Evolutionary conservation across 2,888 invertebrate species (phyloP), one percentile per base, ranked within the genome.

Genomic region (Drosophila pseudotakahashii): DNA sequence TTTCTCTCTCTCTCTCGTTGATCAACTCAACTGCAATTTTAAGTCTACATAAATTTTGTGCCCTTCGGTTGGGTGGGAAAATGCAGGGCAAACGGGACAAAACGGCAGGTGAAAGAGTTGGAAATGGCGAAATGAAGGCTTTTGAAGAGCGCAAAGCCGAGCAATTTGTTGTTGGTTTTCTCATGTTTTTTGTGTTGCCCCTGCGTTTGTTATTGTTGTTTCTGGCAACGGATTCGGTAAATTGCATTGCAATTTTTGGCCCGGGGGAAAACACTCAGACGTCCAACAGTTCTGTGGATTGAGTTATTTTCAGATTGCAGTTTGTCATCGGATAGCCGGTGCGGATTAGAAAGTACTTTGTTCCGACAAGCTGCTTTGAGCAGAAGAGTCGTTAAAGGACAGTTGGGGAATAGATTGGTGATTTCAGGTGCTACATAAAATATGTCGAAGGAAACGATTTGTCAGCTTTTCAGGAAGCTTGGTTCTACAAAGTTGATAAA

Each of bases 171-270:
- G 44, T 41, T 60, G 41, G 41, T 44, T 32, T 57, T 64, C 39
- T 60, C 34, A 48, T 48, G 48, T 48, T 34, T 34, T 48, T 48
- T 47, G 30, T 23, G 10, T 2, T 11, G 10, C 16, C 6, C 19
- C 42, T 19, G 6, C 53, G 53, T 55, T 39, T 53, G 54, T 71
- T 50, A 36, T 52, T 47, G 53, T 42, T 73, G 39, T 54, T 55
- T 37, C 50, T 23, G 54, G 34, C 54, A 51, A 51, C 37, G 64
- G 51, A 63, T 55, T 54, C 63, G 75, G 72, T 54, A 84, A 87
- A 81, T 87, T 73, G 87, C 72, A 76, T 73, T 80, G 76, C 84
- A 86, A 83, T 84, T 81, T 50, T 36, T 32, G 36, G 39, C 36
- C 63, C 51, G 10, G 23, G 50, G 68, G 41, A 51, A 58, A 19